Base-by-base conservation (phyloP, 2,888 invertebrate species). In the Didymodactylos carnosus region DNA sequence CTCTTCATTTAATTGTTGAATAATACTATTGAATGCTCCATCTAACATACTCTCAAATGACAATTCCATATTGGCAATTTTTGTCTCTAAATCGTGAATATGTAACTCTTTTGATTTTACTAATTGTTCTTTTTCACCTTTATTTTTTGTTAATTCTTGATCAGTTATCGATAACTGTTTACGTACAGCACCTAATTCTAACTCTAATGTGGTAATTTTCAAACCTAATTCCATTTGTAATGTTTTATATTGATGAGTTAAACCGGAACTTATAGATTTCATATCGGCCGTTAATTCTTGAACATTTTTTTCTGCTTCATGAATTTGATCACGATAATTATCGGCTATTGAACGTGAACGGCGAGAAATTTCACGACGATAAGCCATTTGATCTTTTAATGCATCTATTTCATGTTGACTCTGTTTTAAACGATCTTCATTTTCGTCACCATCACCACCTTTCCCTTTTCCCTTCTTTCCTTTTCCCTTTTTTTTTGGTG, bases 161-260 rank as follows among this genome's bases (percentile, higher is more conserved):
- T 74, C 74, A 8, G 71, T 62, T 16, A 4, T 53, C 39, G 27
- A 41, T 23, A 74, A 51, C 23, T 49, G 51, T 23, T 49, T 35
- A 16, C 71, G 39, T 25, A 62, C 53, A 2, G 53, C 43, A 13
- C 35, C 41, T 39, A 74, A 39, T 39, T 74, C 74, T 19, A 29
- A 69, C 40, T 74, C 74, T 16, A 71, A 6, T 29, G 51, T 71
- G 46, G 41, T 41, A 19, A 74, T 69, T 71, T 71, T 74, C 23
- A 71, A 53, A 19, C 25, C 35, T 53, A 74, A 53, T 23, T 74
- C 74, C 71, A 62, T 71, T 71, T 74, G 74, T 71, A 74, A 53
- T 25, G 71, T 74, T 40, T 74, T 74, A 51, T 74, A 74, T 39
- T 74, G 74, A 71, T 74, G 71, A 6, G 74, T 74, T 19, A 74